Percentiles rank a stretch among this genome's conserved stretches.
Conservation (phyloP, 2,113 vertebrate species). For the Promerops cafer region DNA sequence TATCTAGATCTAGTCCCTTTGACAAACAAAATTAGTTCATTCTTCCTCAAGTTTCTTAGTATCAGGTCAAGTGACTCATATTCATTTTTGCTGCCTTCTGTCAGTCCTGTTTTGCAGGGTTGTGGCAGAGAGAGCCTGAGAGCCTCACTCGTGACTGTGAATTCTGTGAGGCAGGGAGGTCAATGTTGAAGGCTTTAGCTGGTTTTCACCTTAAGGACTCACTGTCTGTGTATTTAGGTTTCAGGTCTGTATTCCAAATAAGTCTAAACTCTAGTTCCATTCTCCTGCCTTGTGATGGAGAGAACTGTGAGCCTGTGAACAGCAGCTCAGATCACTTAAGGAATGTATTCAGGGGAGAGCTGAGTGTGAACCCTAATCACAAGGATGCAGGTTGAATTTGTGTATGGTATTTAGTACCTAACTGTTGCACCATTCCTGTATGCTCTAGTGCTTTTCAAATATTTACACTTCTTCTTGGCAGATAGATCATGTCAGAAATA, state of each 20-base stretch:
- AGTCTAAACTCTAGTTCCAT: background rate
- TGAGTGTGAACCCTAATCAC: background rate
- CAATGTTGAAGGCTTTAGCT: background rate
- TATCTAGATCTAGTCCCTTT: background rate
- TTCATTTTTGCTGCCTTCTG: background rate
- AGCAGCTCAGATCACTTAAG: background rate
- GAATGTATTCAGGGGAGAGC: background rate
- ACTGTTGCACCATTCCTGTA: background rate
- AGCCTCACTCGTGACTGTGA: accelerated
- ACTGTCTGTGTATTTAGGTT: background rate
- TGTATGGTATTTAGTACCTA: background rate
- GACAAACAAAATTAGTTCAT: background rate
- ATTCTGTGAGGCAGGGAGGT: background rate
- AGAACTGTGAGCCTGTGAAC: background rate
- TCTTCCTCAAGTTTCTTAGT: background rate
- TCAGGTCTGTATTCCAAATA: background rate
- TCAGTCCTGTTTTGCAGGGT: background rate
- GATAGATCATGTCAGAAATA: background rate
- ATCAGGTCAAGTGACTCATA: background rate
- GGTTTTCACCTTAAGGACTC: background rate
- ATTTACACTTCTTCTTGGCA: constrained; percentile 8
- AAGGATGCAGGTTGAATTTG: background rate
- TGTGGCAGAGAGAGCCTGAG: background rate
- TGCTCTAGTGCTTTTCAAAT: constrained; percentile 3
- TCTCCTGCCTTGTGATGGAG: background rate